A percentile compares a stretch with the other conserved stretches of the same genome.
Evolutionary conservation across 2,888 invertebrate genomes (phyloP).

Genomic region (Plemyria rubiginata): DNA sequence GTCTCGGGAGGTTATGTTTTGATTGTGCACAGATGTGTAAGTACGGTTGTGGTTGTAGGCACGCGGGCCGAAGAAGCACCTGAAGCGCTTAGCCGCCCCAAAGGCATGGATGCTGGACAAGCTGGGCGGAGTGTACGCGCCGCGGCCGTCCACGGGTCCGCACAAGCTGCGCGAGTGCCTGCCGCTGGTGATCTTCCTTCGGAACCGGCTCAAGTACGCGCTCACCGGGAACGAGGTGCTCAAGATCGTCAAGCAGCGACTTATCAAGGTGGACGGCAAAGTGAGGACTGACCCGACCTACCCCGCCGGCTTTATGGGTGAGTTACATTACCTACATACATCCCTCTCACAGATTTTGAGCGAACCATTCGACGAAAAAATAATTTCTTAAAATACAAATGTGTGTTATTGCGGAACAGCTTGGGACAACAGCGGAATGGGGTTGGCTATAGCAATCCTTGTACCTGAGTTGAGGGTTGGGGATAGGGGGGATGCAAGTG

Average conservation of each 20-base stretch:
- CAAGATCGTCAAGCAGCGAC: constrained; percentile 98
- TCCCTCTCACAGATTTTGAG: too few relatives aligned
- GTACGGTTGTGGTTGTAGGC: constrained; percentile 85
- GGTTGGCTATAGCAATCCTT: too few relatives aligned
- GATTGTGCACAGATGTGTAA: constrained; percentile 9
- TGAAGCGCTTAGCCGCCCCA: constrained; percentile 99
- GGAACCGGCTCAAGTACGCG: constrained; percentile 99
- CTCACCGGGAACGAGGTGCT: constrained; percentile 98
- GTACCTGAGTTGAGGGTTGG: too few relatives aligned
- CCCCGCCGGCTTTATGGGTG: constrained; percentile 99
- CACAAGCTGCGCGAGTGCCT: constrained; percentile 99
- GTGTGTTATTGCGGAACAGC: too few relatives aligned
- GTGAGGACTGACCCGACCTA: constrained; percentile 98
- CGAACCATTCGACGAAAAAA: too few relatives aligned
- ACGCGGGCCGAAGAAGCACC: constrained; percentile 99
- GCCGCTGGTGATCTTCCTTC: constrained; percentile 97
- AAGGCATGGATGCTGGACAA: constrained; percentile 99
- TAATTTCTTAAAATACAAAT: too few relatives aligned
- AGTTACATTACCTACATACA: constrained; percentile 67
- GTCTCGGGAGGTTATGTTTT: constrained; percentile 21
- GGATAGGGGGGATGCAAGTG: too few relatives aligned
- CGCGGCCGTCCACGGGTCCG: constrained; percentile 98
- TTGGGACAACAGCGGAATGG: too few relatives aligned
- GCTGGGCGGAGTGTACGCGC: constrained; percentile 98
- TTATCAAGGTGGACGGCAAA: constrained; percentile 99